phyloP scores from a whole-genome alignment of 2,113 vertebrate species.

The Corythaeola cristata region DNA sequence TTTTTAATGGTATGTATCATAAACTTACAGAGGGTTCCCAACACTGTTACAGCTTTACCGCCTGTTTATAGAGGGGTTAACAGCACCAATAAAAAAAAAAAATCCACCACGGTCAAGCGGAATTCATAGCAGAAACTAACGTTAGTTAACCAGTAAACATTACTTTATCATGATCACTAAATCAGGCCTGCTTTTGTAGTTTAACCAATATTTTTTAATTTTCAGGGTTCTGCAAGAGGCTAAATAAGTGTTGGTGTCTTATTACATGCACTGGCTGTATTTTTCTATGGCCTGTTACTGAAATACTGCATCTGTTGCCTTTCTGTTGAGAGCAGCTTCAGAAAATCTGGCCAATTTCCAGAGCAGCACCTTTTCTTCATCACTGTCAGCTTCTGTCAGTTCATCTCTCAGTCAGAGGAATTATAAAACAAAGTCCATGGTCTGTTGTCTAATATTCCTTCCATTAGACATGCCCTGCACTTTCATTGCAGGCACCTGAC shows the following conservation, averaged over 20 bases:
- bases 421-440: conserved; percentile 22
- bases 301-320: neutral
- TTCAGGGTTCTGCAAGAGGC: neutral
- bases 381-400: conserved; percentile 41
- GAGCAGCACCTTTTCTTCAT: conserved; percentile 24
- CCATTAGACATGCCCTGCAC: conserved; percentile 31
- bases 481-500: neutral
- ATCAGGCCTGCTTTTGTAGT: neutral
- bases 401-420: conserved; percentile 13
- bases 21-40: neutral
- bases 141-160: neutral
- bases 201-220: neutral
- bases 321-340: neutral
- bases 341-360: neutral
- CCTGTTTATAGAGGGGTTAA: neutral
- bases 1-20: neutral
- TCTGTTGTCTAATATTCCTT: conserved; percentile 3
- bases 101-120: neutral
- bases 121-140: neutral
- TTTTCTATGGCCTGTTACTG: neutral
- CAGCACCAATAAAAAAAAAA: neutral
- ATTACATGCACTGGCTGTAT: neutral
- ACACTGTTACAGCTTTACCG: neutral
- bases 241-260: neutral
- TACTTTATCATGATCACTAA: neutral